phyloP scores from a whole-genome alignment of 1,140 invertebrate genomes.

The Formica selysi region DNA sequence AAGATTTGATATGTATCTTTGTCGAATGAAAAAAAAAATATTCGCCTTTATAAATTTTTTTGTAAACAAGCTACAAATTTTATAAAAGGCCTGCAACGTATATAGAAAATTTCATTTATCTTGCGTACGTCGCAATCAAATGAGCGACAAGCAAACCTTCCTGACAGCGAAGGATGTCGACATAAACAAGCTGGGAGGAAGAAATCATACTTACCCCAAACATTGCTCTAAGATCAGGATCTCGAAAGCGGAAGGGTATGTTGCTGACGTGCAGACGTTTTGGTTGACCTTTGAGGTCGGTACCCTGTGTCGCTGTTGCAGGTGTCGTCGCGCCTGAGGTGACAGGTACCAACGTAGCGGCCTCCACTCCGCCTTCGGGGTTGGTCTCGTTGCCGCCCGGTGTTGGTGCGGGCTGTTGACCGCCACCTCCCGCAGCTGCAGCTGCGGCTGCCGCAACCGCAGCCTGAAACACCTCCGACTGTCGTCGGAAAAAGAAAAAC shows the following conservation, averaged over 20 bases:
- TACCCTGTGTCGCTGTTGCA: conserved; percentile 83
- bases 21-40: neutral
- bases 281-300: conserved; percentile 89
- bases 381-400: conserved; percentile 79
- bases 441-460: conserved; percentile 84
- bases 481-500: conserved; percentile 48
- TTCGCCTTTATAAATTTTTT: neutral
- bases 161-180: neutral
- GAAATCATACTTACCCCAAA: conserved; percentile 93
- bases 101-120: neutral
- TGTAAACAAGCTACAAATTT: too few relatives aligned
- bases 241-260: conserved; percentile 99
- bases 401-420: conserved; percentile 80
- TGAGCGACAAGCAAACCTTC: neutral
- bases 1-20: too few relatives aligned
- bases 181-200: neutral
- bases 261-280: conserved; percentile 98
- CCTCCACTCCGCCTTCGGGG: conserved; percentile 81
- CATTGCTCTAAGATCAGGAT: conserved; percentile 98
- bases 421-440: conserved; percentile 80
- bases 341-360: conserved; percentile 81
- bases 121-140: neutral
- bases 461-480: conserved; percentile 86
- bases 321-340: conserved; percentile 86
- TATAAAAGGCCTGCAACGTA: too few relatives aligned